These are phyloP conservation scores for Gasterosteus nipponicus DNA, from an alignment of 2,113 vertebrate genomes.

Conservation along the genomic window DNA sequence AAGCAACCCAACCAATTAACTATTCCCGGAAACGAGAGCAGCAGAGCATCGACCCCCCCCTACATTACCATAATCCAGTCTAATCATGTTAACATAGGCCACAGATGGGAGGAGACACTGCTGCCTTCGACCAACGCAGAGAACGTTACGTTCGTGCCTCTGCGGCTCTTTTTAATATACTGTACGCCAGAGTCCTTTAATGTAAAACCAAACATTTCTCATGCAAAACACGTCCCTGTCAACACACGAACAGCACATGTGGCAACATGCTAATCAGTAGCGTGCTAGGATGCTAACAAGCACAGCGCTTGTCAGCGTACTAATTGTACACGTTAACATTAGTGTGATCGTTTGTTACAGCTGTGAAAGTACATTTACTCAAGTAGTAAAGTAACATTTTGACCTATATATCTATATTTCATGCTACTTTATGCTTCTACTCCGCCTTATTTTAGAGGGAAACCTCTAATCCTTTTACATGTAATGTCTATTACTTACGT, in stretches of 20 bases:
- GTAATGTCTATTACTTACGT: not conserved
- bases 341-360: not conserved
- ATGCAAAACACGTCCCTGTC: not conserved
- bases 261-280: not conserved
- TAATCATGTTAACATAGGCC: conserved; percentile 82
- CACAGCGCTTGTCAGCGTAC: not conserved
- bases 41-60: conserved; percentile 66
- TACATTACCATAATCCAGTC: conserved; percentile 82
- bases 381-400: not conserved
- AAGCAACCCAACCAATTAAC: conserved; percentile 81
- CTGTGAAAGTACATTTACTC: not conserved
- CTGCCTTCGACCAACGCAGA: conserved; percentile 19
- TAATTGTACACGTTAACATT: not conserved
- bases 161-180: conserved; percentile 4
- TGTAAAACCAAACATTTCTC: not conserved
- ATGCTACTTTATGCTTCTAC: not conserved
- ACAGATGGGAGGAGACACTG: conserved; percentile 67
- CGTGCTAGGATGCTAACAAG: not conserved
- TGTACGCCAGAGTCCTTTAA: not conserved
- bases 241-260: not conserved
- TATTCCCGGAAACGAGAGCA: conserved; percentile 77
- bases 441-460: not conserved
- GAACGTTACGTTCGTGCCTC: conserved; percentile 32
- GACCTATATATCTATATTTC: not conserved
- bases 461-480: not conserved